phyloP scores from a whole-genome alignment of 2,888 invertebrate genomes.

The Operophtera brumata region DNA sequence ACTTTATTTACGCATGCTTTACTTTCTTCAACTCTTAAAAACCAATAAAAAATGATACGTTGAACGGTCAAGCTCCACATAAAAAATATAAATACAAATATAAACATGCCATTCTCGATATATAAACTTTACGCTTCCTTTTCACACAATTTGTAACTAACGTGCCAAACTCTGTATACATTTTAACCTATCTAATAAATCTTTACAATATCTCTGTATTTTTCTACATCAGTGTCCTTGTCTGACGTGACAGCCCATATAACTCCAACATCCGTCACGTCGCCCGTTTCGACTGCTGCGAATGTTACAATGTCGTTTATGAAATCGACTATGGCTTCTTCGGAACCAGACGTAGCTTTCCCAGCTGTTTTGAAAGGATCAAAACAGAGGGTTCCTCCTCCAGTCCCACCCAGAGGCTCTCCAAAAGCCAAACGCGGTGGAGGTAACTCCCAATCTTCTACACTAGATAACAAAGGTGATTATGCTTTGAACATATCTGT shows the following conservation, averaged over 20 bases:
- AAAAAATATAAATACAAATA: slow-evolving; percentile 78
- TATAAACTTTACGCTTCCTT: slow-evolving; percentile 60
- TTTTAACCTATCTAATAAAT: slow-evolving; percentile 52
- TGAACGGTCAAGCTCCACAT: slow-evolving; percentile 73
- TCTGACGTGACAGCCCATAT: slow-evolving; percentile 79
- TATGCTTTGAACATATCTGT: slow-evolving; percentile 66
- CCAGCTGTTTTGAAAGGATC: slow-evolving; percentile 88
- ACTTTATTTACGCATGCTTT: slow-evolving; percentile 58
- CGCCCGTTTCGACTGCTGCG: slow-evolving; percentile 68
- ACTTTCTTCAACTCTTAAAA: slow-evolving; percentile 46
- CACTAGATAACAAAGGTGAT: slow-evolving; percentile 75
- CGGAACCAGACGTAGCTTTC: slow-evolving; percentile 82
- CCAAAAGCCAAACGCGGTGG: slow-evolving; percentile 83
- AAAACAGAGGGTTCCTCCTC: slow-evolving; percentile 91
- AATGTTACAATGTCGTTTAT: slow-evolving; percentile 57
- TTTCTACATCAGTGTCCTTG: slow-evolving; percentile 66
- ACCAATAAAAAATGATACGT: slow-evolving; percentile 72
- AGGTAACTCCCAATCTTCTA: slow-evolving; percentile 63
- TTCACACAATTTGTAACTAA: slow-evolving; percentile 57
- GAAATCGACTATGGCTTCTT: slow-evolving; percentile 54
- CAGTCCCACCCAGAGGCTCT: slow-evolving; percentile 92
- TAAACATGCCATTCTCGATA: slow-evolving; percentile 74
- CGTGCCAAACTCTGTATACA: slow-evolving; percentile 61
- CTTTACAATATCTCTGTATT: slow-evolving; percentile 39
- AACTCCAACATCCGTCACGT: slow-evolving; percentile 72